Base-by-base conservation (phyloP, 2,888 invertebrate genomes). In the Deroplatys truncata region DNA sequence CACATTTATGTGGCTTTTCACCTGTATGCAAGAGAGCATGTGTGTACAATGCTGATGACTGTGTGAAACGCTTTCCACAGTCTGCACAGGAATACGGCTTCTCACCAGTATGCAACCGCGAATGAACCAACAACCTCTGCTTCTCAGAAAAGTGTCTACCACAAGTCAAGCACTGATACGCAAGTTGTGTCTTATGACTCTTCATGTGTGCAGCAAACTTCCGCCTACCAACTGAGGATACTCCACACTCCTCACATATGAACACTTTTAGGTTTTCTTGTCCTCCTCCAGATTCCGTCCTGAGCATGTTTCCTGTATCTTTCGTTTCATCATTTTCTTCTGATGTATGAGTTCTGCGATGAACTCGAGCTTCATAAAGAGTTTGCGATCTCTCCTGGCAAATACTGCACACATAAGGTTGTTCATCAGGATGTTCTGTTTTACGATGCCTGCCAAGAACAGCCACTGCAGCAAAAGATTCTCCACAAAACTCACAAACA, bases 11-110 rank as follows among this genome's bases (percentile, higher is more conserved):
- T 25, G 91, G 91, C 56, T 90, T 91, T 49, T 90, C 90, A 31
- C 91, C 91, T 16, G 91, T 90, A 88, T 91, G 91, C 56, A 91
- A 86, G n/a, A 91, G 85, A 4, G 89, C 87, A 86, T 91, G 91
- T 7, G 90, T 90, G 86, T 91, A 90, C 28, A 91, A 86, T 16
- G 91, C 91, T 13, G 90, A 90, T 29, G 91, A 89, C 89, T 91
- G 91, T 16, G 91, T 86, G 85, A 91, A 91, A 28, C 90, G 87
- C 84, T 91, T 91, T 16, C 89, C 89, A 89, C 91, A 91, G n/a
- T 89, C 89, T n/a, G 35, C 72, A 84, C 91, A 91, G 20, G 88
- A 56, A 49, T 89, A 91, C 7, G 91, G 91, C 84, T 91, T 91
- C 85, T 90, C 90, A n/a, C 91, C 91, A n/a, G 91, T 90, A 86